Evolutionary conservation across 1,140 invertebrate species (phyloP).

Genomic region (Drosophila burlai): DNA sequence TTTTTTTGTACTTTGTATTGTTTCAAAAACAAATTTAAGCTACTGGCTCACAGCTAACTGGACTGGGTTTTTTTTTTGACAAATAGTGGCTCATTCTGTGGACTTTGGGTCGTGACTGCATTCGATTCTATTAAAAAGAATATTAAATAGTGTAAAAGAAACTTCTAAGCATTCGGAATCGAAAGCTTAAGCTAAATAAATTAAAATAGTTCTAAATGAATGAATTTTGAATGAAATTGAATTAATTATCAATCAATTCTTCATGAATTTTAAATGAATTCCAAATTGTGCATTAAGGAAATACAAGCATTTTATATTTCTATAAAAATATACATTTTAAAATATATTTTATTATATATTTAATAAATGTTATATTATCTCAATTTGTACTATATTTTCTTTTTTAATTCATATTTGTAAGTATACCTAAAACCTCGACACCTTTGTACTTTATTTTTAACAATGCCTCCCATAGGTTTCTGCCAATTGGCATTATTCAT

Average conservation of each 20-base stretch:
- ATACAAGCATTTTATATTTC: neutral
- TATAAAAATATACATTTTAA: neutral
- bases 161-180: neutral
- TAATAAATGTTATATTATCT: neutral
- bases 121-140: neutral
- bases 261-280: neutral
- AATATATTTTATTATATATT: neutral
- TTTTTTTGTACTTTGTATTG: neutral
- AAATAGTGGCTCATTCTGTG: neutral
- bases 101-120: constrained; percentile 1
- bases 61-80: neutral
- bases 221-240: too few species aligned
- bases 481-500: constrained; percentile 24
- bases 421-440: too few species aligned
- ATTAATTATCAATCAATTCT: too few species aligned
- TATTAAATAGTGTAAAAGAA: neutral
- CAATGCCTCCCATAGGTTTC: neutral
- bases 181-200: too few species aligned
- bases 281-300: neutral
- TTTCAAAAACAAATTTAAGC: neutral
- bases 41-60: neutral
- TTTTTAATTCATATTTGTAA: neutral
- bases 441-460: neutral
- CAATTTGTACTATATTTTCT: neutral
- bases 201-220: too few species aligned